A percentile compares a stretch with the other conserved stretches of the same genome.
Evolutionary conservation across 1,140 invertebrate genomes (phyloP).

Genomic region (Trichonephila inaurata): DNA sequence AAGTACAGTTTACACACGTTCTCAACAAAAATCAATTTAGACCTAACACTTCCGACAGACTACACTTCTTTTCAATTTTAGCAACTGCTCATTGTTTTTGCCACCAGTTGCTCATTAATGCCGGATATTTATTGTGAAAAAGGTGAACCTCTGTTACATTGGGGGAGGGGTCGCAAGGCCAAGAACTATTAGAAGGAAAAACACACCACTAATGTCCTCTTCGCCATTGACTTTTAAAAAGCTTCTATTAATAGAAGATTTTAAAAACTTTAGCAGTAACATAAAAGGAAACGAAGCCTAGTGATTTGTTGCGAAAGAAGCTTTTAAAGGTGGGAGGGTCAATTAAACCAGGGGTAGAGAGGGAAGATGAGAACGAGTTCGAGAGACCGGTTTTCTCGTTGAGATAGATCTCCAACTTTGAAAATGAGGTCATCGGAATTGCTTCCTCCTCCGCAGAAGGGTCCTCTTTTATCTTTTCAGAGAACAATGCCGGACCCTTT

Average conservation of each 20-base stretch:
- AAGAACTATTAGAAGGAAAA: not conserved
- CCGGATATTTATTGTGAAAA: not conserved
- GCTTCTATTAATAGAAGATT: not conserved
- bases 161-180: not conserved
- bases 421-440: conserved; percentile 25
- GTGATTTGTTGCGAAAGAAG: not conserved
- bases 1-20: too few relatives aligned
- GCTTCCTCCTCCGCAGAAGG: conserved; percentile 22
- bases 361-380: not conserved
- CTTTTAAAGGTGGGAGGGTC: not conserved
- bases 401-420: conserved; percentile 4
- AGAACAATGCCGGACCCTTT: conserved; percentile 54
- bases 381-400: not conserved
- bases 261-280: not conserved
- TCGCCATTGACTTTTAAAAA: conserved; percentile 15
- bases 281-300: conserved; percentile 4
- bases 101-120: not conserved
- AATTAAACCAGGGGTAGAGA: not conserved
- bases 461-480: not conserved
- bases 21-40: too few relatives aligned
- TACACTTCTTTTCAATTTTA: not conserved
- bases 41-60: too few relatives aligned
- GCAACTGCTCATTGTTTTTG: not conserved
- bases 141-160: not conserved
- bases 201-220: not conserved